Conservation (phyloP, 2,888 invertebrate species). For the Harpalus rubripes region DNA sequence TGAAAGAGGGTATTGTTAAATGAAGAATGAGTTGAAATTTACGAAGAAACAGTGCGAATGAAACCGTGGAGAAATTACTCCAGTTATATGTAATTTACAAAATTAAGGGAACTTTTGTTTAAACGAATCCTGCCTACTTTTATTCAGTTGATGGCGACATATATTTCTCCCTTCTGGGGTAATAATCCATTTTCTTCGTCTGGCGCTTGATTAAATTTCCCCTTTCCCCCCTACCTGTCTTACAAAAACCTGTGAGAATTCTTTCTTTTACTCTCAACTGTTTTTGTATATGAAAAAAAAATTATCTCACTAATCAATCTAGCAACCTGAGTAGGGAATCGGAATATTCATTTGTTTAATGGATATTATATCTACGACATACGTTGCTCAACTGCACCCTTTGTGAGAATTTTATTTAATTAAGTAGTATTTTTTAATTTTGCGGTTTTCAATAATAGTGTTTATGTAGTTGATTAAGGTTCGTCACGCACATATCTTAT, state of each 20-base stretch:
- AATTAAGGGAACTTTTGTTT: constrained; percentile 21
- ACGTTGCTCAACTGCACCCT: constrained; percentile 21
- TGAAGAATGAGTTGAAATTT: neutral
- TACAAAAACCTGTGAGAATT: constrained; percentile 1
- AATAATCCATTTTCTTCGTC: constrained; percentile 42
- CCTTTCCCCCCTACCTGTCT: neutral
- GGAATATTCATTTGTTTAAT: constrained; percentile 33
- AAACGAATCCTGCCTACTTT: constrained; percentile 5
- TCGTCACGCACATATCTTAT: constrained; percentile 16
- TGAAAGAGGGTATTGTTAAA: neutral
- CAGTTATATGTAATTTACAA: constrained; percentile 20
- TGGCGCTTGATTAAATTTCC: constrained; percentile 32
- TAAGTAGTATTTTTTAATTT: constrained; percentile 5
- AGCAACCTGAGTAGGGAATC: neutral
- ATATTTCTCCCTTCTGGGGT: constrained; percentile 26
- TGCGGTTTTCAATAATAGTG: neutral
- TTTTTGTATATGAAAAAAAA: constrained; percentile 28
- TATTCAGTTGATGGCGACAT: constrained; percentile 2
- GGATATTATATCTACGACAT: constrained; percentile 22
- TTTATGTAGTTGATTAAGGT: constrained; percentile 8
- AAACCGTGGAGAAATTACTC: neutral
- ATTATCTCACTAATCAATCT: constrained; percentile 36
- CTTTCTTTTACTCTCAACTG: constrained; percentile 7
- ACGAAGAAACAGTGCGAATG: neutral
- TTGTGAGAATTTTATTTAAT: constrained; percentile 12